Conservation (phyloP, 2,888 invertebrate species). For the Rotaria macrura region DNA sequence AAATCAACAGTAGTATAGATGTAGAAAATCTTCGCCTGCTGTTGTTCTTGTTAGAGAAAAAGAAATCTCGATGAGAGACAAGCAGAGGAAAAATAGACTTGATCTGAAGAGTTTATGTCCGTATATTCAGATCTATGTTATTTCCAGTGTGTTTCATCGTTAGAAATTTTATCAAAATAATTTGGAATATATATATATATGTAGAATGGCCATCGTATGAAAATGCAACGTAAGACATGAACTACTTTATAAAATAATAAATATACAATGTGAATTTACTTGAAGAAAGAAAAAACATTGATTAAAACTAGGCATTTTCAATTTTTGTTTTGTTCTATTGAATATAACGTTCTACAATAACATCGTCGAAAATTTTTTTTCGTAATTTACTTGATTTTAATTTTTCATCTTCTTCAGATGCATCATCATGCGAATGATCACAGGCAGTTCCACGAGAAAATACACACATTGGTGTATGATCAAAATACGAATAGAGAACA, state of each 20-base stretch:
- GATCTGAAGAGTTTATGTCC: neutral
- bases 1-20: slow-evolving; percentile 3
- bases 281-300: neutral
- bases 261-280: too few species aligned
- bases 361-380: neutral
- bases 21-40: neutral
- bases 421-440: neutral
- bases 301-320: too few species aligned
- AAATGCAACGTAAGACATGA: too few species aligned
- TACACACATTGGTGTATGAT: neutral
- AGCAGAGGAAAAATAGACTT: neutral
- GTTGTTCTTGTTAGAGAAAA: neutral
- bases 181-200: neutral
- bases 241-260: too few species aligned
- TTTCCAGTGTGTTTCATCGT: neutral
- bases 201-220: too few species aligned
- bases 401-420: neutral
- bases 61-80: neutral
- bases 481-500: neutral
- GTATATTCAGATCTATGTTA: neutral
- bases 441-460: neutral
- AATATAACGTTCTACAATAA: neutral
- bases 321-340: neutral
- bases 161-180: neutral
- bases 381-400: neutral